Percentiles rank a stretch among this genome's conserved stretches.
Conservation (phyloP, 2,113 vertebrate genomes). For the Vombatus ursinus region DNA sequence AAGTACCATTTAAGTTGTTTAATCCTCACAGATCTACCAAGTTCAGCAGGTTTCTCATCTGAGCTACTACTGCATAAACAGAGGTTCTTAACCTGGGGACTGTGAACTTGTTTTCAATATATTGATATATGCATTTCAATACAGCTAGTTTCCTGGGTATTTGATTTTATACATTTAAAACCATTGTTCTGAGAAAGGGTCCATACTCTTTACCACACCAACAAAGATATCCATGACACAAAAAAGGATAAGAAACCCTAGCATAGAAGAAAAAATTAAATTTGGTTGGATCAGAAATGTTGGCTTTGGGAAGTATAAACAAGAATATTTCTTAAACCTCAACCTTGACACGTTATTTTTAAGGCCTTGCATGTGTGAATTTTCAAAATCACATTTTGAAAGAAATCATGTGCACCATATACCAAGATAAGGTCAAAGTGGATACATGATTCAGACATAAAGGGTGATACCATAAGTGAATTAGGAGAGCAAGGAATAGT, state of each 20-base stretch:
- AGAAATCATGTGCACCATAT: neutral
- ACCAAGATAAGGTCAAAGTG: too few species aligned
- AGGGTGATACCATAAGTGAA: too few species aligned
- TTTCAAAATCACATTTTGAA: neutral
- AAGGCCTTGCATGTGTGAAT: neutral
- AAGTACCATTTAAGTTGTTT: conserved; percentile 41
- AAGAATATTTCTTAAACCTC: neutral
- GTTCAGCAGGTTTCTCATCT: neutral
- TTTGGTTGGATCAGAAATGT: neutral
- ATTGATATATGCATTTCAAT: neutral
- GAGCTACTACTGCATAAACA: neutral
- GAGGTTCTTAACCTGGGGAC: neutral
- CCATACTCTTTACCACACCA: neutral
- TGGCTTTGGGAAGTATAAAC: neutral
- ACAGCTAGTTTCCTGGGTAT: neutral
- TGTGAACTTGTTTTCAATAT: neutral
- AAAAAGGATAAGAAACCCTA: neutral
- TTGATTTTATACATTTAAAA: neutral
- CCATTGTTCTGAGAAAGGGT: neutral
- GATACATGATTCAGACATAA: too few species aligned
- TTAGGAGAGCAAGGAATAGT: too few species aligned
- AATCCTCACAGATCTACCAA: neutral
- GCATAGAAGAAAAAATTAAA: neutral
- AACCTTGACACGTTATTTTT: neutral
- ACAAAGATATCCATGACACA: neutral